Evolutionary conservation across 2,113 vertebrate species (phyloP).

Genomic region (Orcinus orca): DNA sequence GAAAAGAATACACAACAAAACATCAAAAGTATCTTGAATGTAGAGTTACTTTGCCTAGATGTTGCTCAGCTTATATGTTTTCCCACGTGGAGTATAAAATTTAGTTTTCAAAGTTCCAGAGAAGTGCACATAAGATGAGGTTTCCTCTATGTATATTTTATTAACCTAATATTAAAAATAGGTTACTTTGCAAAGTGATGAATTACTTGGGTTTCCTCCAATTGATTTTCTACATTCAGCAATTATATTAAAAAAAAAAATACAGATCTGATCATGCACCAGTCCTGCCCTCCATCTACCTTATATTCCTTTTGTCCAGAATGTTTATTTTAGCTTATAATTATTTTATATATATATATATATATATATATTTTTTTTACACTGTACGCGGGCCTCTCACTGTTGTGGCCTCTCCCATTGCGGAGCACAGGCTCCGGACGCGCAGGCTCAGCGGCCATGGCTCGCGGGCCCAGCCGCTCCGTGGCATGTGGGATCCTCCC

Average conservation of each 20-base stretch:
- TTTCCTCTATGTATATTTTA: not conserved
- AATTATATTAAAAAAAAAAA: not conserved
- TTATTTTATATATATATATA: not conserved
- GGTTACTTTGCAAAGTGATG: not conserved
- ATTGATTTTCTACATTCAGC: not conserved
- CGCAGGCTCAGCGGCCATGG: no score
- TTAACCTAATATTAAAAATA: constrained; percentile 1
- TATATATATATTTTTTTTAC: no score
- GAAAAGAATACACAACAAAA: not conserved
- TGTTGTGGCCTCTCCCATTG: no score
- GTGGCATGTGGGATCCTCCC: no score
- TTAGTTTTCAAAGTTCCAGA: constrained; percentile 23
- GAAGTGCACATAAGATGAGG: not conserved
- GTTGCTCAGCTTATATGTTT: not conserved
- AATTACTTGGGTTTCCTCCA: not conserved
- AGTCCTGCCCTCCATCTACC: not conserved
- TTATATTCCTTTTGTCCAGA: not conserved
- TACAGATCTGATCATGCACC: not conserved
- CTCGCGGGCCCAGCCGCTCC: no score
- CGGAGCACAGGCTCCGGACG: no score
- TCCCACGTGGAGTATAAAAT: not conserved
- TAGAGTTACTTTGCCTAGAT: not conserved
- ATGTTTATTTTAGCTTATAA: not conserved
- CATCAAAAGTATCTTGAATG: not conserved
- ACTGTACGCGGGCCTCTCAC: no score